phyloP scores from a whole-genome alignment of 2,797 vertebrate genomes.

The Semaprochilodus insignis region DNA sequence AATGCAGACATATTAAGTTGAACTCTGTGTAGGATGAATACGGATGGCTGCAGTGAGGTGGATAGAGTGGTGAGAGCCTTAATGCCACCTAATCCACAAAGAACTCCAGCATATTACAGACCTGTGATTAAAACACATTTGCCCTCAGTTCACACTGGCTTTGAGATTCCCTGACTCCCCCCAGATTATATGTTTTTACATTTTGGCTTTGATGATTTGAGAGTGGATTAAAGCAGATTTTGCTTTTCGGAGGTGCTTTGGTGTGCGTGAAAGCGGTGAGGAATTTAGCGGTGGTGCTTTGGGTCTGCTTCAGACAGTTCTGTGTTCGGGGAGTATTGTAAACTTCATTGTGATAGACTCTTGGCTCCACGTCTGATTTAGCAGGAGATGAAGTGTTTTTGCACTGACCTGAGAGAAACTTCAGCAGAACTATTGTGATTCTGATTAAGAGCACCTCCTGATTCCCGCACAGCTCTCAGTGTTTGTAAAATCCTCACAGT shows the following conservation, averaged over 20 bases:
- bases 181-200: conserved; percentile 26
- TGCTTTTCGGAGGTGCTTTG: conserved; percentile 20
- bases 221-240: conserved; percentile 46
- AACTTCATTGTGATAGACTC: conserved; percentile 44
- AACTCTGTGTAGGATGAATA: too few relatives aligned
- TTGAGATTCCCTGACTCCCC: conserved; percentile 15
- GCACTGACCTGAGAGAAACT: conserved; percentile 31
- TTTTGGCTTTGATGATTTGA: conserved; percentile 37
- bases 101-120: conserved; percentile 19
- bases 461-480: conserved; percentile 44
- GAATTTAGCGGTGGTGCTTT: conserved; percentile 8
- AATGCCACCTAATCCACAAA: conserved; percentile 24
- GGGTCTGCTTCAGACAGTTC: conserved; percentile 26
- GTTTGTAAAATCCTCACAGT: conserved; percentile 68
- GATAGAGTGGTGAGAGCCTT: conserved; percentile 6
- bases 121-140: conserved; percentile 48
- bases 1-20: too few relatives aligned
- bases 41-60: background rate
- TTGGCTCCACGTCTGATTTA: conserved; percentile 27
- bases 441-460: conserved; percentile 36
- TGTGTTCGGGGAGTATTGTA: conserved; percentile 54
- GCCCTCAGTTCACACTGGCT: conserved; percentile 24
- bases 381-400: conserved; percentile 43
- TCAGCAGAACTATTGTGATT: conserved; percentile 54
- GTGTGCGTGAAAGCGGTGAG: conserved; percentile 25